Evolutionary conservation across 2,888 invertebrate genomes (phyloP).

Genomic region (Caenorhabditis imperialis): DNA sequence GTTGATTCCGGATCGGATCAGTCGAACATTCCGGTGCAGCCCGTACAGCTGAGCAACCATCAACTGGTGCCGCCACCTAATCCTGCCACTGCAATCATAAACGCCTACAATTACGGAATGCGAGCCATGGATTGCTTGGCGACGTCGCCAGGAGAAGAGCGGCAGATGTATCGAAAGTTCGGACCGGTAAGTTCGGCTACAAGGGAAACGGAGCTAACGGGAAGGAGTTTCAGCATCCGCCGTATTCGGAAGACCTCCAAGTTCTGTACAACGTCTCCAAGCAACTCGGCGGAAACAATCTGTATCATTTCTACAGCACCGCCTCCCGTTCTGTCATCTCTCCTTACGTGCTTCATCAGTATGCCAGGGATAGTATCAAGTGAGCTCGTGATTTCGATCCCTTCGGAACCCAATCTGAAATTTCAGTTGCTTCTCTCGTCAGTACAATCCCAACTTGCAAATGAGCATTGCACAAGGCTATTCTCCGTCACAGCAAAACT

Average conservation of each 20-base stretch:
- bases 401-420: too few relatives aligned
- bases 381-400: conserved; percentile 13
- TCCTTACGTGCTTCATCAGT: conserved; percentile 47
- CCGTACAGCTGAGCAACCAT: background rate
- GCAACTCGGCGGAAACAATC: conserved; percentile 23
- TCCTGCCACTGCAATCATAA: conserved; percentile 13
- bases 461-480: too few relatives aligned
- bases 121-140: conserved; percentile 51
- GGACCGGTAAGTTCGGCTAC: background rate
- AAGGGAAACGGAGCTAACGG: background rate
- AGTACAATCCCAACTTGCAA: too few relatives aligned
- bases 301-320: conserved; percentile 29
- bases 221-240: conserved; percentile 18
- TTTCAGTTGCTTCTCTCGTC: too few relatives aligned
- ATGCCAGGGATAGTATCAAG: conserved; percentile 35
- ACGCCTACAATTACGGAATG: conserved; percentile 45
- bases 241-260: conserved; percentile 32
- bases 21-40: background rate
- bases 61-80: conserved; percentile 14
- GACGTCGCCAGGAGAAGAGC: conserved; percentile 29
- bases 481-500: too few relatives aligned
- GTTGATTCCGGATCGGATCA: background rate
- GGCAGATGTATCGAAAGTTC: conserved; percentile 33
- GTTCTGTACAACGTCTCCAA: conserved; percentile 18
- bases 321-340: conserved; percentile 37